These are phyloP conservation scores for Callospermophilus lateralis DNA, from an alignment of 2,113 vertebrate species.

Conservation along the genomic window DNA sequence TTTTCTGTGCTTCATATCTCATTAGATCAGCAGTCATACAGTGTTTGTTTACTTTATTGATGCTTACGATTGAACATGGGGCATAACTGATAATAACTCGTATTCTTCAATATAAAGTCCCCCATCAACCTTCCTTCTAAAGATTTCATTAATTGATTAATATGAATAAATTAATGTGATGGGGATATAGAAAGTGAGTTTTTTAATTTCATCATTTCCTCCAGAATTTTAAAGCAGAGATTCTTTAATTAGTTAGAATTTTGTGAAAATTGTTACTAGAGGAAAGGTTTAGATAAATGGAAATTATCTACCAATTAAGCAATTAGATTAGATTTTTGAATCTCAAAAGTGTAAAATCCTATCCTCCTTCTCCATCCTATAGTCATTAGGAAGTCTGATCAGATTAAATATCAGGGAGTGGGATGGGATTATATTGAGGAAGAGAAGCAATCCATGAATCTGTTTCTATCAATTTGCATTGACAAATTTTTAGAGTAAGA, in stretches of 20 bases:
- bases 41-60: neutral
- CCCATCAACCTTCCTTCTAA: neutral
- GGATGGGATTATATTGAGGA: neutral
- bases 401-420: neutral
- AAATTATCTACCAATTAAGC: too few relatives aligned
- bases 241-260: slow-evolving; percentile 12
- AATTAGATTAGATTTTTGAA: neutral
- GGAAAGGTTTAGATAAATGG: neutral
- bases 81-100: neutral
- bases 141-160: neutral
- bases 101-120: neutral
- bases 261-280: neutral
- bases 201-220: slow-evolving; percentile 8
- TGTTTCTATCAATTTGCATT: neutral
- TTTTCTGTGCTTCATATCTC: neutral
- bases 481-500: neutral
- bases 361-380: neutral
- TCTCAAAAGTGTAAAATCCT: neutral
- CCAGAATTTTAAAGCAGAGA: neutral
- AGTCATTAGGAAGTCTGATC: neutral
- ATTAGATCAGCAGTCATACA: neutral
- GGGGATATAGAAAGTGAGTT: neutral
- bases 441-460: neutral
- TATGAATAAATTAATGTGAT: neutral
- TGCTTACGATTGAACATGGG: neutral